Conservation (phyloP, 2,888 invertebrate genomes). For the Cryptocephalus primarius region DNA sequence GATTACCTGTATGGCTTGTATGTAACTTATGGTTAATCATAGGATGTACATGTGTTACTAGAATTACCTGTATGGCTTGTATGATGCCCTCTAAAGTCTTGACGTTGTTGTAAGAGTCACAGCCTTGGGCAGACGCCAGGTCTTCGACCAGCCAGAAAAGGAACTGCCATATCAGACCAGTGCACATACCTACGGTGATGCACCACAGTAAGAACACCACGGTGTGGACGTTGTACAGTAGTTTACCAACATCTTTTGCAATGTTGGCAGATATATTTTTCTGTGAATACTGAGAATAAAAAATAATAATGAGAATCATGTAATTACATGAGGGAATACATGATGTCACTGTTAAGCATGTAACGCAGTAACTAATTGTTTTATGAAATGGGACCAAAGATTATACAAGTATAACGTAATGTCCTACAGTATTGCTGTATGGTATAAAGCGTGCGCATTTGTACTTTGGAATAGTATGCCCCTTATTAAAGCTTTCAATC, state of each 20-base stretch:
- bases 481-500: too few species aligned
- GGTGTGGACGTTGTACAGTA: conserved; percentile 56
- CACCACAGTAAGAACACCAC: conserved; percentile 72
- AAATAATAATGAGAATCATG: neutral
- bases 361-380: too few species aligned
- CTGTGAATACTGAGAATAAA: conserved; percentile 44
- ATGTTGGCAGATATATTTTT: conserved; percentile 56
- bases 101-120: conserved; percentile 32
- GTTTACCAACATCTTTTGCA: conserved; percentile 53
- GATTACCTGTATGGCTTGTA: too few species aligned
- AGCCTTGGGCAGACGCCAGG: conserved; percentile 41
- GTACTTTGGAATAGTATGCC: too few species aligned
- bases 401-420: too few species aligned
- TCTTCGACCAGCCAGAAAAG: conserved; percentile 78
- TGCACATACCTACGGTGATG: conserved; percentile 70
- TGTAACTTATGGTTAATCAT: too few species aligned
- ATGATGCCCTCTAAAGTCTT: conserved; percentile 39
- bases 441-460: too few species aligned
- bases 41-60: too few species aligned
- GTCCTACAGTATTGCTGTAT: too few species aligned
- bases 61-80: conserved; percentile 39
- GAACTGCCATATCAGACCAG: conserved; percentile 80
- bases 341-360: too few species aligned
- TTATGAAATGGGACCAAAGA: too few species aligned
- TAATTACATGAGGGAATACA: too few species aligned